Base-by-base conservation (phyloP, 2,797 vertebrate genomes). In the Corythornis leucogaster region DNA sequence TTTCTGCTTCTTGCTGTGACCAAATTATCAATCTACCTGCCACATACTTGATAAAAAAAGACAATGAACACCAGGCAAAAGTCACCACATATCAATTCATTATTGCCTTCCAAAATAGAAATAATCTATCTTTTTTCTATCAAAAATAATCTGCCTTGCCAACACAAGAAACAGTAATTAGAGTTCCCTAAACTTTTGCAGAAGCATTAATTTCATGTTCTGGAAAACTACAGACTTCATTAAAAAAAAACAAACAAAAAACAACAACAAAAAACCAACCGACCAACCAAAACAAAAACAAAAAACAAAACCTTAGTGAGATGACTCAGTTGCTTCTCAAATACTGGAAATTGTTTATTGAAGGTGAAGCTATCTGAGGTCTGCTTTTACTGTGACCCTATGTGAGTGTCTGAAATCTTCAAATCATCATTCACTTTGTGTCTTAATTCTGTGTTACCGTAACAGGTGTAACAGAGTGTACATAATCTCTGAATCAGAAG, bases 111-210 rank as follows among this genome's bases (percentile, higher is more conserved):
- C 85, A 69, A 89, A 92, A 85, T 3, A 85, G 18, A 81, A 69
- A 81, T 67, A 82, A 51, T 66, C 40, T 73, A 12, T 4, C 2
- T 25, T 63, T 67, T 54, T 57, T 62, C 4, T 71, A 18, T 84
- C 15, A 83, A 51, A 85, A 89, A 69, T 85, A 85, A 80, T 87
- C 78, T 83, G 11, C 40, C 55, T 85, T 87, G 33, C 85, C 62
- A 80, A 80, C 25, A 85, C 73, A 66, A 71, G 45, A 92, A 85
- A 17, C 11, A 64, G 30, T 35, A 85, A 87, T 80, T 71, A 55
- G 18, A 85, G 30, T 35, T 87, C 51, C 11, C 12, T 76, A 59
- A 78, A 93, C 16, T 78, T 69, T 66, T 78, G 9, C 14, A 92
- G 63, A 74, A 74, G 0, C 48, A 84, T 73, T 91, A 46, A 81